Base-by-base conservation (phyloP, 1,140 invertebrate species). In the Pseudomyrmex sp. region DNA sequence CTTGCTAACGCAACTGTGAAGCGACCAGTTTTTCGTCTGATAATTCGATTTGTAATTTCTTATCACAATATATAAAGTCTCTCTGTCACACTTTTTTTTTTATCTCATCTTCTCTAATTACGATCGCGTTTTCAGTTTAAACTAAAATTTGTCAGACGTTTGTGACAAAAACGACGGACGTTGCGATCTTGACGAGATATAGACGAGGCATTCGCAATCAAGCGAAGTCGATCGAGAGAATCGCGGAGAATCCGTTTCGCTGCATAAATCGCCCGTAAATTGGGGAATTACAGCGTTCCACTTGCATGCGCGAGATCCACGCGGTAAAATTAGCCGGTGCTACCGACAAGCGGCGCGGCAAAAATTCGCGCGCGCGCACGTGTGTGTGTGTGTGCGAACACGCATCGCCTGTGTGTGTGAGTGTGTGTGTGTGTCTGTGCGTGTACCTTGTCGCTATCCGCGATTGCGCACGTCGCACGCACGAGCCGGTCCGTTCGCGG, bases 401-500 rank as follows among this genome's bases (percentile, higher is more conserved):
- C 18, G 59, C 23, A 70, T 26, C 20, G 44, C 15, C 44, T 18
- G 68, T 70, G 35, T 44, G 68, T 61, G 54, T 70, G n/a, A n/a
- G n/a, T 18, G 68, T 70, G 35, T 18, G 68, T 70, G 35, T 44
- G 68, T 61, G 54, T 70, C 44, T 52, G 44, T 80, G 73, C 26
- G 52, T 52, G 59, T 48, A 50, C 61, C 44, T 58, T n/a, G 8
- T 0, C 61, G 61, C 13, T 52, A 50, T 82, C 13, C 61, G 74
- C 75, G 82, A 84, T 84, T 84, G 75, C 74, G 52, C 82, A 84
- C 75, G 82, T 74, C 46, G 59, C 62, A 83, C 80, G 82, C 54
- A 66, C 50, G 68, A 56, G 58, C 52, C 66, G 63, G 63, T 7
- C 35, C 35, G 35, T 35, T 59, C 72, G 59, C 52, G 72, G 75